phyloP scores from a whole-genome alignment of 1,140 invertebrate genomes.

The Orius laevigatus region DNA sequence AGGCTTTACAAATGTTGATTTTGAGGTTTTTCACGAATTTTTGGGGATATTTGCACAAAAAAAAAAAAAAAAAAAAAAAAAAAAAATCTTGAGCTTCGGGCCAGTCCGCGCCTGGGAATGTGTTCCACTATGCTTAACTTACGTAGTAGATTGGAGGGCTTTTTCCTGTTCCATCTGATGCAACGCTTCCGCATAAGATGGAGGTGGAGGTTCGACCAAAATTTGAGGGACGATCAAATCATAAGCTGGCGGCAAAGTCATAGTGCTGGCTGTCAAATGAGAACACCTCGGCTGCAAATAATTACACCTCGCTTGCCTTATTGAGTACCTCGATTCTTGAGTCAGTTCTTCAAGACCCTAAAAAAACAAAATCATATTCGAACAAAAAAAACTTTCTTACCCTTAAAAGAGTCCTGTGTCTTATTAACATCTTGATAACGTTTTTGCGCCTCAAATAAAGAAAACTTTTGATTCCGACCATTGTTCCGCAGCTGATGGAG shows the following conservation, averaged over 20 bases:
- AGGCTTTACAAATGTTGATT: no score
- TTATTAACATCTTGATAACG: slow-evolving; percentile 44
- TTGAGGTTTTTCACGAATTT: no score
- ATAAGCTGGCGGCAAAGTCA: slow-evolving; percentile 38
- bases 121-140: not conserved
- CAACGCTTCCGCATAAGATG: slow-evolving; percentile 43
- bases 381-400: slow-evolving; percentile 25
- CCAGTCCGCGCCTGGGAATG: no score
- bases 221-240: slow-evolving; percentile 30
- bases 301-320: not conserved
- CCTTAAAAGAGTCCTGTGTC: slow-evolving; percentile 41
- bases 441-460: slow-evolving; percentile 45
- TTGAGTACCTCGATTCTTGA: slow-evolving; percentile 25
- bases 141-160: slow-evolving; percentile 20
- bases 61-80: no score
- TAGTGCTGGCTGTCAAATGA: slow-evolving; percentile 27
- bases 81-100: no score
- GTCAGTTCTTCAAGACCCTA: slow-evolving; percentile 32
- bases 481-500: slow-evolving; percentile 47
- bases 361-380: slow-evolving; percentile 2
- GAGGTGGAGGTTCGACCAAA: slow-evolving; percentile 32
- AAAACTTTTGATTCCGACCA: slow-evolving; percentile 50
- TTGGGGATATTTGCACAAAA: no score
- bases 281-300: not conserved
- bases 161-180: slow-evolving; percentile 35